Percentiles rank a stretch among this genome's conserved stretches.
Conservation (phyloP, 1,140 invertebrate genomes). For the Physella acuta region DNA sequence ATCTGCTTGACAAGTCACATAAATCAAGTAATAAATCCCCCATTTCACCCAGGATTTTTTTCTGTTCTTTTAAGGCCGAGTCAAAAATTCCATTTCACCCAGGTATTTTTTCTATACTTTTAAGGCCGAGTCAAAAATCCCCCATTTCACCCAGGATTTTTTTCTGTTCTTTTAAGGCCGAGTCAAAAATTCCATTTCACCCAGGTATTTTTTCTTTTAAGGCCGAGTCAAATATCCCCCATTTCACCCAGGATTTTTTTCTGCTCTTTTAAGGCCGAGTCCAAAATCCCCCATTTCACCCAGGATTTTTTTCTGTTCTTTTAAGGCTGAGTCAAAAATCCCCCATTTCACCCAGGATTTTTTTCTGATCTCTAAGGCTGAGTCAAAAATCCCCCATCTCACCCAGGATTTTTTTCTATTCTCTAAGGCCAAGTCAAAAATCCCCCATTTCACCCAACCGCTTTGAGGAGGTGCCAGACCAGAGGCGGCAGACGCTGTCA, state of each 20-base stretch:
- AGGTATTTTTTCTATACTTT: slow-evolving; percentile 77
- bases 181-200: slow-evolving; percentile 87
- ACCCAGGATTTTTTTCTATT: slow-evolving; percentile 80
- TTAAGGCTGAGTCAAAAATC: slow-evolving; percentile 78
- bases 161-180: slow-evolving; percentile 70
- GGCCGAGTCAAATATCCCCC: slow-evolving; percentile 86
- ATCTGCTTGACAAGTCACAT: too few relatives aligned
- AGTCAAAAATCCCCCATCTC: slow-evolving; percentile 90
- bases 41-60: slow-evolving; percentile 87
- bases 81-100: slow-evolving; percentile 89
- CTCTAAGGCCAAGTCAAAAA: slow-evolving; percentile 81
- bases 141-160: slow-evolving; percentile 88
- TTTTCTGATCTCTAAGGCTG: slow-evolving; percentile 71
- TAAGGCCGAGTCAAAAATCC: slow-evolving; percentile 85
- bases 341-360: slow-evolving; percentile 84
- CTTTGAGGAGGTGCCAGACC: slow-evolving; percentile 79
- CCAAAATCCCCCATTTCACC: slow-evolving; percentile 87
- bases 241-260: slow-evolving; percentile 88
- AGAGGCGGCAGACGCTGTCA: slow-evolving; percentile 15
- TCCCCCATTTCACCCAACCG: slow-evolving; percentile 86
- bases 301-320: slow-evolving; percentile 86
- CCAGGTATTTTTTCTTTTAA: slow-evolving; percentile 80
- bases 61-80: slow-evolving; percentile 70
- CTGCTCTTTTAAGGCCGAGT: slow-evolving; percentile 72
- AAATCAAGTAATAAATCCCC: too few relatives aligned